phyloP scores from a whole-genome alignment of 1,140 invertebrate genomes.

The Pomphorhynchus laevis region DNA sequence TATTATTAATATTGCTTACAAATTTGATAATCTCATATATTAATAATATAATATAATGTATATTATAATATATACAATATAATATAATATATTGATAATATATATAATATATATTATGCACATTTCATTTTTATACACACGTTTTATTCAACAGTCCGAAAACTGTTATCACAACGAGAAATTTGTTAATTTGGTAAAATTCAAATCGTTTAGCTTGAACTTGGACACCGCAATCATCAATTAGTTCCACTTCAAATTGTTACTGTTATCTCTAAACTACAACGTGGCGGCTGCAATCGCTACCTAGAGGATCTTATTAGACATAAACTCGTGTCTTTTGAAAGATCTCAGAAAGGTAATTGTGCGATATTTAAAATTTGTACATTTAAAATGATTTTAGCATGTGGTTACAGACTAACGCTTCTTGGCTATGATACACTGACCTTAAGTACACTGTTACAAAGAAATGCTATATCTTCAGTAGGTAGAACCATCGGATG shows the following conservation, averaged over 20 bases:
- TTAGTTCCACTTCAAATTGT: conserved; percentile 49
- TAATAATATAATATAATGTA: too few species aligned
- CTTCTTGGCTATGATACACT: conserved; percentile 85
- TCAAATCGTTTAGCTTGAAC: conserved; percentile 74
- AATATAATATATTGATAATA: too few species aligned
- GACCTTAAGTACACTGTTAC: conserved; percentile 46
- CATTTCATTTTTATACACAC: too few species aligned
- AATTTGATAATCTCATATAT: too few species aligned
- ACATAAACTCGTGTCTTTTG: conserved; percentile 50
- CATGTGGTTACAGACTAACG: conserved; percentile 66
- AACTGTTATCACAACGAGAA: too few species aligned
- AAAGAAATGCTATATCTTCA: conserved; percentile 35
- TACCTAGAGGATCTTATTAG: conserved; percentile 51
- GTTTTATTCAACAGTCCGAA: too few species aligned
- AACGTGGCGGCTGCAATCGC: conserved; percentile 64
- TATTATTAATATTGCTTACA: too few species aligned
- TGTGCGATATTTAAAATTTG: too few species aligned
- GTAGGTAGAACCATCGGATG: conserved; percentile 95
- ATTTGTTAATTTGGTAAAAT: too few species aligned
- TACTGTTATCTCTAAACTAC: conserved; percentile 63
- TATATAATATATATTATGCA: too few species aligned
- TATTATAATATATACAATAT: too few species aligned
- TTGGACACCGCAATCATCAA: conserved; percentile 99
- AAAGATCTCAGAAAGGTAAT: conserved; percentile 27
- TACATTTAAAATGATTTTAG: too few species aligned